A percentile compares a stretch with the other conserved stretches of the same genome.
Evolutionary conservation across 2,113 vertebrate genomes (phyloP).

Genomic region (Dendropsophus ebraccatus): DNA sequence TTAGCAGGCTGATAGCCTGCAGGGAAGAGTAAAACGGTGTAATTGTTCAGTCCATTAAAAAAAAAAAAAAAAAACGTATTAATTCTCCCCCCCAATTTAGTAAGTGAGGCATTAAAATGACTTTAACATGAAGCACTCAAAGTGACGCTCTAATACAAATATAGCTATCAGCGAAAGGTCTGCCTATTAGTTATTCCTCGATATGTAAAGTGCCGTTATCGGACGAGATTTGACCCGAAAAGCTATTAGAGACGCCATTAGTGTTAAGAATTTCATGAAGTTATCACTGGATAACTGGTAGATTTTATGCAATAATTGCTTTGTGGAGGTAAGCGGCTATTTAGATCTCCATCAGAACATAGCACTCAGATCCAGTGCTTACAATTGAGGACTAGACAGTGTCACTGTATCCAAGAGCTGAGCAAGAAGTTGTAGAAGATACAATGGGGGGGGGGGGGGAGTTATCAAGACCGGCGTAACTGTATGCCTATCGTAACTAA

Average conservation of each 20-base stretch:
- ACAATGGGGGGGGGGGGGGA: no score
- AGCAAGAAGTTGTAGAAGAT: no score
- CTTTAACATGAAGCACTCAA: neutral
- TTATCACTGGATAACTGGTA: neutral
- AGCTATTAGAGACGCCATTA: conserved; percentile 24
- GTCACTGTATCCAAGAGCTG: neutral
- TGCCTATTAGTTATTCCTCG: conserved; percentile 13
- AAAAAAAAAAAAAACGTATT: conserved; percentile 20
- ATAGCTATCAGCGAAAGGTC: neutral
- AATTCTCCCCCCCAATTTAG: neutral
- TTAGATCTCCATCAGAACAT: neutral
- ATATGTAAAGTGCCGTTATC: conserved; percentile 34
- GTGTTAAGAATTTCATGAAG: neutral
- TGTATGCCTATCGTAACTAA: no score
- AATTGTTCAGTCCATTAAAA: conserved; percentile 14
- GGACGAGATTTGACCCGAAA: conserved; percentile 24
- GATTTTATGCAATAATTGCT: neutral
- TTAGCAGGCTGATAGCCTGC: conserved; percentile 1
- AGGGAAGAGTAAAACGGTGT: conserved; percentile 19
- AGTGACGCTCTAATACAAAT: conserved; percentile 4
- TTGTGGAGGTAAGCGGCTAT: neutral
- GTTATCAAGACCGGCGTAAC: no score
- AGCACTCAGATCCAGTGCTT: neutral
- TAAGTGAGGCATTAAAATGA: neutral
- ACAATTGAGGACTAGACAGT: neutral